phyloP scores from a whole-genome alignment of 1,140 invertebrate genomes.

The Pseudobourletiella spinata region DNA sequence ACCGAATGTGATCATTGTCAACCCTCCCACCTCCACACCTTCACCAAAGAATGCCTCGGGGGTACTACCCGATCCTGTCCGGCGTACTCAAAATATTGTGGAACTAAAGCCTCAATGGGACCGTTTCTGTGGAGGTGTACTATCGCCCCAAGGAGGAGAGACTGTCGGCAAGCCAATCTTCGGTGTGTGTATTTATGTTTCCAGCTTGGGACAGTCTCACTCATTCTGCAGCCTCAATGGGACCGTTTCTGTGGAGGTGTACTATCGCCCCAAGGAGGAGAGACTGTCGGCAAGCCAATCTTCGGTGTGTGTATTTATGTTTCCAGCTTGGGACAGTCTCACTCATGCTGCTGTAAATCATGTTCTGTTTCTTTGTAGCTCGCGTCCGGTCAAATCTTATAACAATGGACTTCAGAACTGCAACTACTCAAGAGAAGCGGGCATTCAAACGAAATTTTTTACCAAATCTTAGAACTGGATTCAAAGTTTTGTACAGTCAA shows the following conservation, averaged over 20 bases:
- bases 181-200: constrained; percentile 13
- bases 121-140: constrained; percentile 28
- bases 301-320: constrained; percentile 17
- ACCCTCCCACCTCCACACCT: not conserved
- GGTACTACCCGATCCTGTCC: no score
- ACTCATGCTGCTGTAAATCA: not conserved
- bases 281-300: constrained; percentile 19
- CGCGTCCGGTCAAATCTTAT: constrained; percentile 29
- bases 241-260: constrained; percentile 32
- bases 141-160: constrained; percentile 23
- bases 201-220: not conserved
- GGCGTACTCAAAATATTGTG: no score
- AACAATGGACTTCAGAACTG: constrained; percentile 18
- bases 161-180: constrained; percentile 20
- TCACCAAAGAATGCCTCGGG: no score
- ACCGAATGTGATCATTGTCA: not conserved
- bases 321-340: not conserved
- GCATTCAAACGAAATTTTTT: not conserved
- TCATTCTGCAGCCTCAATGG: no score
- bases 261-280: constrained; percentile 21
- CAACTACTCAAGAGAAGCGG: constrained; percentile 1
- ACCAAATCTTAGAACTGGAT: constrained; percentile 24
- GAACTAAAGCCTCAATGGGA: no score
- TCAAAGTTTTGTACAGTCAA: constrained; percentile 24
- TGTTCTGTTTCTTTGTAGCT: constrained; percentile 12